These are phyloP conservation scores for Drosophila guanche DNA, from an alignment of 1,140 invertebrate species.

Conservation along the genomic window DNA sequence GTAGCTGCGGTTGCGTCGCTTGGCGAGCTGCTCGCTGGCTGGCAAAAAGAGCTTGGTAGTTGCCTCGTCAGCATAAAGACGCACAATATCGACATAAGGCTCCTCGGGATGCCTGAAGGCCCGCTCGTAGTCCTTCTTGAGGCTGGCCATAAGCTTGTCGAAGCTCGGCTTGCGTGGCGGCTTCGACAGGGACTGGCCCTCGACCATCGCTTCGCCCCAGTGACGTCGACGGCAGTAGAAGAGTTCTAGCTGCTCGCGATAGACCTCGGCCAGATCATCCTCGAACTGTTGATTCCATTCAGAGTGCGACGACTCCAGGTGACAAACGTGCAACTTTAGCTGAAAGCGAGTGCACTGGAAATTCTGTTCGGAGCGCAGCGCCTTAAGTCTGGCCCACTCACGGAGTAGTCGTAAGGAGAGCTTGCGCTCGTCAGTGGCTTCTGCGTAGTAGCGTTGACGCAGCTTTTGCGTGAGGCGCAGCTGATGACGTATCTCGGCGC, in stretches of 20 bases:
- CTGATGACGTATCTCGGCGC: slow-evolving; percentile 39
- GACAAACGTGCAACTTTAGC: slow-evolving; percentile 75
- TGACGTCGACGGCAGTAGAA: slow-evolving; percentile 71
- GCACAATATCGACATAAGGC: slow-evolving; percentile 83
- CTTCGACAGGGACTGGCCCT: slow-evolving; percentile 12
- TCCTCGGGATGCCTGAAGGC: slow-evolving; percentile 84
- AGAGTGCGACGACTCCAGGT: slow-evolving; percentile 35
- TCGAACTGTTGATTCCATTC: slow-evolving; percentile 73
- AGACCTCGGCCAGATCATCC: slow-evolving; percentile 79
- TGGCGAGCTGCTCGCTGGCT: slow-evolving; percentile 39
- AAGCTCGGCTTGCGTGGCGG: slow-evolving; percentile 75
- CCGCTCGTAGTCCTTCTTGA: slow-evolving; percentile 76
- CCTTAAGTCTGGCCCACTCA: slow-evolving; percentile 83
- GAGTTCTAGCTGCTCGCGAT: slow-evolving; percentile 72
- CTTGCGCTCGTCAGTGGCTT: slow-evolving; percentile 67
- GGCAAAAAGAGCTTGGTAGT: slow-evolving; percentile 1
- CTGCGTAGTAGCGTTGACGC: slow-evolving; percentile 74
- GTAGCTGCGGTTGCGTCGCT: slow-evolving; percentile 69
- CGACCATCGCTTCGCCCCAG: slow-evolving; percentile 26
- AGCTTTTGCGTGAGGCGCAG: slow-evolving; percentile 72
- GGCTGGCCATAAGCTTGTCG: slow-evolving; percentile 63
- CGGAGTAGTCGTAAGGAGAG: slow-evolving; percentile 73
- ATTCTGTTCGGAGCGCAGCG: slow-evolving; percentile 66
- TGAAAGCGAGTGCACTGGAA: slow-evolving; percentile 81
- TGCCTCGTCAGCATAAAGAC: slow-evolving; percentile 45